These are phyloP conservation scores for Fabriciana adippe DNA, from an alignment of 2,888 invertebrate genomes.

Conservation along the genomic window DNA sequence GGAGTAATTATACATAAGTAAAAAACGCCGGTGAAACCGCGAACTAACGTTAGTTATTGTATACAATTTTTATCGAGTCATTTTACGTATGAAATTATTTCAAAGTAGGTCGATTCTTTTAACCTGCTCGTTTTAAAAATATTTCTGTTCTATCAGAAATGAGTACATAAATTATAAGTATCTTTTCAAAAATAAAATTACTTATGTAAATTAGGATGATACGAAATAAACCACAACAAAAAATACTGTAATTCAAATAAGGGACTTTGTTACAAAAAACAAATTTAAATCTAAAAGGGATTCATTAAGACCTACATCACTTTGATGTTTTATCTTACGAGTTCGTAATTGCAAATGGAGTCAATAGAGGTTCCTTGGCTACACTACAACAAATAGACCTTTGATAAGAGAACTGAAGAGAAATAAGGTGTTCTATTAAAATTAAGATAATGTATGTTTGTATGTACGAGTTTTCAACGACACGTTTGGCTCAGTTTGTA, in stretches of 20 bases:
- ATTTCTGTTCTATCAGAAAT: too few relatives aligned
- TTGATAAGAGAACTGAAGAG: slow-evolving; percentile 30
- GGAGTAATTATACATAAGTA: too few relatives aligned
- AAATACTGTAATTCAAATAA: not conserved
- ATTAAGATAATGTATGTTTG: not conserved
- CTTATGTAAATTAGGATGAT: not conserved
- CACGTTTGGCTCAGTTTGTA: too few relatives aligned
- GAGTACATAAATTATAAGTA: too few relatives aligned
- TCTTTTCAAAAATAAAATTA: too few relatives aligned
- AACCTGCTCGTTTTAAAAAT: too few relatives aligned
- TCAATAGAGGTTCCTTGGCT: slow-evolving; percentile 31
- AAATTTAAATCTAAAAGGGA: slow-evolving; percentile 26
- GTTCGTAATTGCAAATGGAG: slow-evolving; percentile 37
- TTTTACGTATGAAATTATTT: too few relatives aligned
- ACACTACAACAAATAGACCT: slow-evolving; percentile 29
- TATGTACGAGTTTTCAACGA: too few relatives aligned
- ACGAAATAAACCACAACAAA: not conserved
- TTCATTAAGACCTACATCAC: slow-evolving; percentile 33
- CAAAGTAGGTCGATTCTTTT: too few relatives aligned
- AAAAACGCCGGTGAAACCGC: too few relatives aligned
- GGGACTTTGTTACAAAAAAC: slow-evolving; percentile 16
- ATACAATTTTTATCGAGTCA: too few relatives aligned
- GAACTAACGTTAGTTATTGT: too few relatives aligned
- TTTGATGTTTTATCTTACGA: slow-evolving; percentile 34
- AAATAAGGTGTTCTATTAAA: slow-evolving; percentile 6